Percentiles rank a stretch among this genome's conserved stretches.
Conservation (phyloP, 2,113 vertebrate genomes). For the Silurus asotus region DNA sequence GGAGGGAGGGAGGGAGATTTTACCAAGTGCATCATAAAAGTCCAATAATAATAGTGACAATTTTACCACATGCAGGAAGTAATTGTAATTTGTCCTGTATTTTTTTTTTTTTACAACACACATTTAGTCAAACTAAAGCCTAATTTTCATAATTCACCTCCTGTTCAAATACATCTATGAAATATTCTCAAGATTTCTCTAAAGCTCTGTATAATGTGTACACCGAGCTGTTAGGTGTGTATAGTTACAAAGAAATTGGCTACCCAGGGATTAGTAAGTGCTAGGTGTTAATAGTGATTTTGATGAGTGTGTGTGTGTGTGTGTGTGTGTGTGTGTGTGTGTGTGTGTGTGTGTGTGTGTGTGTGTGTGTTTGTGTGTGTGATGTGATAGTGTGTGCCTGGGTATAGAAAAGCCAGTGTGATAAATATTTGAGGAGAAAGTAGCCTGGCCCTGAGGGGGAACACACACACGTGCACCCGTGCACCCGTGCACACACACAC, state of each 20-base stretch:
- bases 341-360: not conserved
- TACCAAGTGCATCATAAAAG: not conserved
- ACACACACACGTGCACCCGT: no score
- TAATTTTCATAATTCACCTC: not conserved
- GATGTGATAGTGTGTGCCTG: not conserved
- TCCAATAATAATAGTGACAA: not conserved
- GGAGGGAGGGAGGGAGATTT: not conserved
- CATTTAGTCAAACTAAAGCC: not conserved
- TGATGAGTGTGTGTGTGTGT: not conserved
- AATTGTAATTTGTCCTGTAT: not conserved
- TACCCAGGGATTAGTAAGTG: not conserved
- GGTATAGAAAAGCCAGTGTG: not conserved
- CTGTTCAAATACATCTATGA: not conserved
- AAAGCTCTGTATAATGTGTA: not conserved
- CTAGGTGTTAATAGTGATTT: not conserved
- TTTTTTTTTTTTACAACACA: not conserved
- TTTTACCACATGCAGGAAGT: not conserved
- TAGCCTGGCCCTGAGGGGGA: not conserved
- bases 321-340: not conserved
- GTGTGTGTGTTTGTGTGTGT: not conserved
- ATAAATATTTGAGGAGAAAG: not conserved
- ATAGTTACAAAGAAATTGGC: not conserved
- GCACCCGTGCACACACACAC: not conserved
- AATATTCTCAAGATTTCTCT: not conserved
- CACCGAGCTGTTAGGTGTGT: not conserved